Conservation (phyloP, 2,888 invertebrate genomes). For the Spicauda simplicius region DNA sequence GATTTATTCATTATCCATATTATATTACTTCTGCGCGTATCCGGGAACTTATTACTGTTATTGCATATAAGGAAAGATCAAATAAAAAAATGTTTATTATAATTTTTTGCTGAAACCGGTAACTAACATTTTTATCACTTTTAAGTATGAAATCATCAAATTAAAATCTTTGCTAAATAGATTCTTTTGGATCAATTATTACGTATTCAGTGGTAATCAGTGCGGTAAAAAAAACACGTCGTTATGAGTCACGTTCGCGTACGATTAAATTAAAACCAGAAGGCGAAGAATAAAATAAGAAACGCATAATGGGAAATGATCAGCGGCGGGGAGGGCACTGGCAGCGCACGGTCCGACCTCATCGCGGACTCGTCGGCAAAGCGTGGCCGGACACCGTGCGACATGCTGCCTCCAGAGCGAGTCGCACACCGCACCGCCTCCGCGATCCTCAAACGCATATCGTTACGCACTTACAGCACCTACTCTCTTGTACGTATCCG, state of each 20-base stretch:
- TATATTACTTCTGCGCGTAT: too few relatives aligned
- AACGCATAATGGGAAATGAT: conserved; percentile 50
- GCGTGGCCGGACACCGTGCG: conserved; percentile 68
- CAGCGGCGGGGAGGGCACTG: conserved; percentile 65
- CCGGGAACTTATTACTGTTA: too few relatives aligned
- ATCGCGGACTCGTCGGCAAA: conserved; percentile 52
- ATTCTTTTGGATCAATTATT: neutral
- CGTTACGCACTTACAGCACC: conserved; percentile 74
- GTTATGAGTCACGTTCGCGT: conserved; percentile 15
- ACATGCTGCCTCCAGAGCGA: conserved; percentile 80
- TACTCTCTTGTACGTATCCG: conserved; percentile 80
- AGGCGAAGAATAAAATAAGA: conserved; percentile 45
- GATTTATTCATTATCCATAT: too few relatives aligned
- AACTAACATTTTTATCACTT: too few relatives aligned
- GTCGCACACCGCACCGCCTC: conserved; percentile 71
- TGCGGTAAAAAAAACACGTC: conserved; percentile 12
- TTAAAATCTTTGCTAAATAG: too few relatives aligned
- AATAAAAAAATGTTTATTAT: too few relatives aligned
- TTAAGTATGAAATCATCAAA: too few relatives aligned
- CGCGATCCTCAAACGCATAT: conserved; percentile 77
- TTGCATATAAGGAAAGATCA: too few relatives aligned
- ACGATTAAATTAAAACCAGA: neutral
- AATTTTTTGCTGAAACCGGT: too few relatives aligned
- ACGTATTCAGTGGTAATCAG: neutral
- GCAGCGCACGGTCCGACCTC: conserved; percentile 44